phyloP scores from a whole-genome alignment of 2,113 vertebrate genomes.

The Plotosus lineatus region DNA sequence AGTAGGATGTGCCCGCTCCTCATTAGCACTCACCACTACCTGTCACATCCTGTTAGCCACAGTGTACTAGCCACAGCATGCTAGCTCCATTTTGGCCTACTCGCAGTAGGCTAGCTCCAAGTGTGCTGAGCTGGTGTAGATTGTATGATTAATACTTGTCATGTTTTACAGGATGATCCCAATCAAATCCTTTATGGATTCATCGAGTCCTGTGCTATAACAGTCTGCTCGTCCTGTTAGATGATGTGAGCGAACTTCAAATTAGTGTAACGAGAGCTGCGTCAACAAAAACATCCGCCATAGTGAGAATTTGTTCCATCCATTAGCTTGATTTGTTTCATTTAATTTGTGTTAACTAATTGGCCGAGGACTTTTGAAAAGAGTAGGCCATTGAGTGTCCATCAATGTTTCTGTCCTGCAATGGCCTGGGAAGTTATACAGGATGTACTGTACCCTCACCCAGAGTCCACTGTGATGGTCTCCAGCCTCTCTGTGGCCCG shows the following conservation, averaged over 20 bases:
- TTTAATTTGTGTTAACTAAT: too few species aligned
- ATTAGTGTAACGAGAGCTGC: background rate
- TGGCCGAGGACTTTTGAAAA: too few species aligned
- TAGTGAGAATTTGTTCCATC: background rate
- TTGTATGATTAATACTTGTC: background rate
- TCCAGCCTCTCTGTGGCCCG: too few species aligned
- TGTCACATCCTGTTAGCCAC: constrained; percentile 81
- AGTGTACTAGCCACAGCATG: constrained; percentile 69
- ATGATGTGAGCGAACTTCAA: background rate
- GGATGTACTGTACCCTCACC: too few species aligned
- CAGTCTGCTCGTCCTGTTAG: background rate
- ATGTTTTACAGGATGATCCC: background rate
- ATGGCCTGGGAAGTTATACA: too few species aligned
- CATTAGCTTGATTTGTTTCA: background rate
- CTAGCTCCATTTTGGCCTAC: constrained; percentile 40
- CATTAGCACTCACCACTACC: constrained; percentile 78
- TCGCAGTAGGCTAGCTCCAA: constrained; percentile 47
- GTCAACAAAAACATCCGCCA: background rate
- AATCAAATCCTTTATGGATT: background rate
- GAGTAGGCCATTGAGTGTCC: too few species aligned
- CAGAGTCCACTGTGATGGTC: too few species aligned
- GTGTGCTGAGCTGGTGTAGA: constrained; percentile 27
- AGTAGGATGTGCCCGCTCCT: constrained; percentile 75
- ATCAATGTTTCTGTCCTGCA: too few species aligned
- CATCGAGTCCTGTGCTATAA: background rate